These are phyloP conservation scores for Noctua comes DNA, from an alignment of 2,888 invertebrate species.

Conservation along the genomic window DNA sequence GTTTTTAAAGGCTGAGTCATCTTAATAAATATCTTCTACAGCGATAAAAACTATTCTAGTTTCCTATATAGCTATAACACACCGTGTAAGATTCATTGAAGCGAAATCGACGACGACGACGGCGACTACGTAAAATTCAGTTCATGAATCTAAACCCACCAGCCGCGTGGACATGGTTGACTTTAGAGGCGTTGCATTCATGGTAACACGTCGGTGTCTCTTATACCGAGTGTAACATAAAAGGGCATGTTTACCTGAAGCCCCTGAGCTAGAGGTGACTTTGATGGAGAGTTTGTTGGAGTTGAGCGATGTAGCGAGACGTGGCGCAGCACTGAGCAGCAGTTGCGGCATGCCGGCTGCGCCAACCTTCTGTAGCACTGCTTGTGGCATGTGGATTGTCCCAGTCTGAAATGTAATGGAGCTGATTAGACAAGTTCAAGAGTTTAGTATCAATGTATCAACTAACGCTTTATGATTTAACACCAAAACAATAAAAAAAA, in stretches of 20 bases:
- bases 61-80: not conserved
- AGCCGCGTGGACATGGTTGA: not conserved
- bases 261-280: conserved; percentile 89
- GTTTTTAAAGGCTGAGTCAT: not conserved
- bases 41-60: not conserved
- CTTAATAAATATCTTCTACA: not conserved
- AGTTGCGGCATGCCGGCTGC: conserved; percentile 87
- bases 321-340: conserved; percentile 85
- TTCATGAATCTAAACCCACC: not conserved
- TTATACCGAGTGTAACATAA: not conserved
- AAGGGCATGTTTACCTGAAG: conserved; percentile 75
- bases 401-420: conserved; percentile 85
- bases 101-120: not conserved
- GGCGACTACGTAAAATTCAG: not conserved
- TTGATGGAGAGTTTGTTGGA: conserved; percentile 93
- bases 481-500: not conserved
- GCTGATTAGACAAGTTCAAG: conserved; percentile 1
- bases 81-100: not conserved
- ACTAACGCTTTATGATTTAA: not conserved
- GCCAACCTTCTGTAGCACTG: conserved; percentile 87
- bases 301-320: conserved; percentile 84
- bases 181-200: not conserved
- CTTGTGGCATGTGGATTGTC: conserved; percentile 90
- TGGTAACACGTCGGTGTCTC: not conserved
- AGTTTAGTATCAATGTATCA: not conserved